These are phyloP conservation scores for Beris chalybata DNA, from an alignment of 2,888 invertebrate genomes.

Conservation along the genomic window DNA sequence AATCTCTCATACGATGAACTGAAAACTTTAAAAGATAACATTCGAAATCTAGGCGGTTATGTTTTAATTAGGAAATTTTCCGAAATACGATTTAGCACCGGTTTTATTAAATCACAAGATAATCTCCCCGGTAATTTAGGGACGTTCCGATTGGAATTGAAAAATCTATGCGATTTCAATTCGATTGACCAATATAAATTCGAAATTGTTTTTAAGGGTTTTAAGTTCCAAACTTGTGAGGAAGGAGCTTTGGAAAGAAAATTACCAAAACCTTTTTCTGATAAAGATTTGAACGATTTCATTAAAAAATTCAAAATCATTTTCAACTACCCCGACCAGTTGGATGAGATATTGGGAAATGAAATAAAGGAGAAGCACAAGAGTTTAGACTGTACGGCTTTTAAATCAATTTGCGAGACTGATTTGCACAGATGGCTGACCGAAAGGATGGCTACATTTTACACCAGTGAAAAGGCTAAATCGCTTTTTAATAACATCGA, in stretches of 20 bases:
- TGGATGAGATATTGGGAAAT: too few relatives aligned
- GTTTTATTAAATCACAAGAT: background rate
- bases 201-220: too few relatives aligned
- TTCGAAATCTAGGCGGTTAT: slow-evolving; percentile 2
- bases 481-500: too few relatives aligned
- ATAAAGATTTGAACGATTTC: background rate
- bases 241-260: background rate
- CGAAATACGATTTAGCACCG: slow-evolving; percentile 10
- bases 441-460: too few relatives aligned
- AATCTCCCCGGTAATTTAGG: background rate
- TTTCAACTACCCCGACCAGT: slow-evolving; percentile 6
- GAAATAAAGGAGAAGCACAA: too few relatives aligned
- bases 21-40: slow-evolving; percentile 15
- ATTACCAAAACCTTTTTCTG: slow-evolving; percentile 4
- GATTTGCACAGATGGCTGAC: too few relatives aligned
- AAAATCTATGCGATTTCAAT: background rate
- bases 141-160: background rate
- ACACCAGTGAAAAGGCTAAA: too few relatives aligned
- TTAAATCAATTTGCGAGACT: too few relatives aligned
- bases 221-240: background rate
- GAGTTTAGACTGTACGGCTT: too few relatives aligned
- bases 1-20: background rate
- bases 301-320: slow-evolving; percentile 5
- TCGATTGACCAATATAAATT: too few relatives aligned
- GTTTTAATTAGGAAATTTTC: slow-evolving; percentile 20